Evolutionary conservation across 2,888 invertebrate genomes (phyloP).

Genomic region (Epinotia brunnichana): DNA sequence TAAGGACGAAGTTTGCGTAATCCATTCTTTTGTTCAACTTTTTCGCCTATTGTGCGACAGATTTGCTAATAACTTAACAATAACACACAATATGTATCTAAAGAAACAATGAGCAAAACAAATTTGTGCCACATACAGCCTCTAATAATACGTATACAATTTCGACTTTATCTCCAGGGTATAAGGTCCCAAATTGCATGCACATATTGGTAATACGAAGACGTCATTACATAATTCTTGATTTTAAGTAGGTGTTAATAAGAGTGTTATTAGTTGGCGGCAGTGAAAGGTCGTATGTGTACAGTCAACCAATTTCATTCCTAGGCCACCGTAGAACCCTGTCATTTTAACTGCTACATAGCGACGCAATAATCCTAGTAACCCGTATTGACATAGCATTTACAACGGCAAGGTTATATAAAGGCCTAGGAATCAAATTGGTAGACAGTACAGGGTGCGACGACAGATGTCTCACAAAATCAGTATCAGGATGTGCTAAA

Average conservation of each 20-base stretch:
- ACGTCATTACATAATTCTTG: slow-evolving; percentile 23
- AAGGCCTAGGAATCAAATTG: too few relatives aligned
- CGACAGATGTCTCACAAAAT: not conserved
- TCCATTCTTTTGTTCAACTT: not conserved
- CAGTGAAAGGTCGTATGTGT: slow-evolving; percentile 1
- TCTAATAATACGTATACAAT: not conserved
- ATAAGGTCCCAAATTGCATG: slow-evolving; percentile 2
- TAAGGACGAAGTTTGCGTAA: not conserved
- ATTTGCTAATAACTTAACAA: slow-evolving; percentile 18
- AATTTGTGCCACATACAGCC: slow-evolving; percentile 2
- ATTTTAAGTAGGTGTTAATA: slow-evolving; percentile 14
- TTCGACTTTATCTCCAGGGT: not conserved
- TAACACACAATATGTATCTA: not conserved
- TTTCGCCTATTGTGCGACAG: slow-evolving; percentile 21
- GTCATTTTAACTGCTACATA: too few relatives aligned
- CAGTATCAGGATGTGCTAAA: not conserved
- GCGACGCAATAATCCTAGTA: too few relatives aligned
- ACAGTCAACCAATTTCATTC: too few relatives aligned
- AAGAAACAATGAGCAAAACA: slow-evolving; percentile 26
- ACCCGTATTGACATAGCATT: too few relatives aligned
- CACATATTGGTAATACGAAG: not conserved
- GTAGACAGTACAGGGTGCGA: too few relatives aligned
- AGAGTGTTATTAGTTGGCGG: not conserved
- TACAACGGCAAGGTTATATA: too few relatives aligned
- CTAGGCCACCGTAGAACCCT: too few relatives aligned